Conservation (phyloP, 1,140 invertebrate genomes). For the Drosophila repletoides region DNA sequence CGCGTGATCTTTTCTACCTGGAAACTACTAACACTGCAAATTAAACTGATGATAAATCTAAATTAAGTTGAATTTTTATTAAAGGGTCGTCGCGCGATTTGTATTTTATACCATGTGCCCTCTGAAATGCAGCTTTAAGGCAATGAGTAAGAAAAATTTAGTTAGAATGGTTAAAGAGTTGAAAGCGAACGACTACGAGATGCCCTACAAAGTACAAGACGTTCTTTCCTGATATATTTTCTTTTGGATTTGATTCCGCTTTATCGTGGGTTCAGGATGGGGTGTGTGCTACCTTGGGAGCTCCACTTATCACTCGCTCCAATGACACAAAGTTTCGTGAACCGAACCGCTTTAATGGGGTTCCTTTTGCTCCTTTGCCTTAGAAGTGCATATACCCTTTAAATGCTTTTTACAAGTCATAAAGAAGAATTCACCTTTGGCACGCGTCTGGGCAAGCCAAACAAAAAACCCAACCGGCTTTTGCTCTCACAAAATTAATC, state of each 20-base stretch:
- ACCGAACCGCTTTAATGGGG: too few relatives aligned
- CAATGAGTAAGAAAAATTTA: too few relatives aligned
- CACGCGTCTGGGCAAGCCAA: slow-evolving; percentile 57
- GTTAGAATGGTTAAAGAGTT: too few relatives aligned
- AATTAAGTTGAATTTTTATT: slow-evolving; percentile 45
- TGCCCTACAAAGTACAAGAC: background rate
- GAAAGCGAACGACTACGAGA: background rate
- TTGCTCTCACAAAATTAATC: slow-evolving; percentile 57
- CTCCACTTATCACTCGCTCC: too few relatives aligned
- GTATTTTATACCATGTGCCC: slow-evolving; percentile 12
- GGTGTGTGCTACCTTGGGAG: too few relatives aligned
- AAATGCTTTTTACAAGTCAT: background rate
- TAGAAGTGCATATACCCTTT: too few relatives aligned
- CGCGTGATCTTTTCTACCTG: slow-evolving; percentile 50
- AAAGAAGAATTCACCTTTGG: slow-evolving; percentile 40
- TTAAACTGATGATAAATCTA: slow-evolving; percentile 42
- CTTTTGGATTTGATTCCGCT: too few relatives aligned
- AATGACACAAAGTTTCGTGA: too few relatives aligned
- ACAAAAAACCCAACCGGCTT: slow-evolving; percentile 65
- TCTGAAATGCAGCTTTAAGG: slow-evolving; percentile 44
- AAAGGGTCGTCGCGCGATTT: slow-evolving; percentile 25
- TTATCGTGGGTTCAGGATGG: too few relatives aligned
- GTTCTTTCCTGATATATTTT: too few relatives aligned
- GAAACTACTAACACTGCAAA: slow-evolving; percentile 20
- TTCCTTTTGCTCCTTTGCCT: too few relatives aligned